Evolutionary conservation across 2,113 vertebrate genomes (phyloP), one percentile per base, ranked within the genome.

Genomic region (Tiliqua scincoides): DNA sequence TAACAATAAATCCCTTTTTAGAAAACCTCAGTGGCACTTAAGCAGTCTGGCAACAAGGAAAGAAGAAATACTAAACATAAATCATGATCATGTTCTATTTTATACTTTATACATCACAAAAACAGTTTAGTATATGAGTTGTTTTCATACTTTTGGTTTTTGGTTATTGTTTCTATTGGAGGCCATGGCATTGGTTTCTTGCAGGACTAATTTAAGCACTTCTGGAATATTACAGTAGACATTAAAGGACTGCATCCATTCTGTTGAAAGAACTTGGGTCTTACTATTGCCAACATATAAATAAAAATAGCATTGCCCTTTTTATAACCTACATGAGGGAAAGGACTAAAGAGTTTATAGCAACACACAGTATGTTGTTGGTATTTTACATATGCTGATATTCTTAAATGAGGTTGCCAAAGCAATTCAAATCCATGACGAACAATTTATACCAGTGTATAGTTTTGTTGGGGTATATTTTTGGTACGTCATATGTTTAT

Each of bases 361-460:
- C 79, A 91, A 75, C 89, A 48, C 43, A 80, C 92, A 90, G 73
- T 82, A 86, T 93, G 89, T 81, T 71, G 40, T 87, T 90, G 88
- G 25, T 93, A 87, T 91, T 91, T 95, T 91, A 87, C 91, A 82
- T 93, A 94, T 92, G 94, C 93, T 93, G 96, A 92, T 96, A 91
- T 85, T 95, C 89, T 91, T 92, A 88, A 73, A 84, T 93, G 92
- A 95, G 89, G 73, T 95, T 96, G 93, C 96, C 94, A 96, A 95
- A 96, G 93, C 93, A 95, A 92, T 92, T 95, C 83, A 2, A 93
- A 91, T 94, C 95, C 70, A 89, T 83, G 92, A 93, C 85, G 93
- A 83, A 94, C 88, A 89, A n/a, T 96, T 96, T 96, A 95, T 96
- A 93, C 93, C 94, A 96, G 67, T 88, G 78, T 73, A 88, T 82